phyloP scores from a whole-genome alignment of 2,113 vertebrate genomes.

The Murina feae region DNA sequence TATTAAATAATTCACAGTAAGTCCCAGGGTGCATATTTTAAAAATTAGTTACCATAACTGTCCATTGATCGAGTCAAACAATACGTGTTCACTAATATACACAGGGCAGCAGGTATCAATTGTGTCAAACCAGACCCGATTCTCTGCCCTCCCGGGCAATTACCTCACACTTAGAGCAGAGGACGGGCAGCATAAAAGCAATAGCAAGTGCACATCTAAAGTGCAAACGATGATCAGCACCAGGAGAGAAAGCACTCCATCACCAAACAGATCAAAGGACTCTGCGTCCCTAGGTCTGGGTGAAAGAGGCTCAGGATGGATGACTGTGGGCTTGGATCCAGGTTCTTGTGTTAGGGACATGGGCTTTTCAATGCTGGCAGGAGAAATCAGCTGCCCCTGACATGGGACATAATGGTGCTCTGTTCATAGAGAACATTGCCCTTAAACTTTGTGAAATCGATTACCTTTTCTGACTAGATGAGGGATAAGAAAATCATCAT shows the following conservation, averaged over 20 bases:
- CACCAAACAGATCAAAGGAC: background rate
- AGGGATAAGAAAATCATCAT: background rate
- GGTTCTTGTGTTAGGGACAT: background rate
- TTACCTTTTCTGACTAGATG: background rate
- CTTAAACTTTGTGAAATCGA: background rate
- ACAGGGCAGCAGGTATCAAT: fast-evolving
- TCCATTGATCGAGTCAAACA: background rate
- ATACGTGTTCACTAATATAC: background rate
- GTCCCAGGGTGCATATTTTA: background rate
- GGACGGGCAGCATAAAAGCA: background rate
- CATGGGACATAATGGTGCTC: background rate
- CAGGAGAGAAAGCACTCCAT: background rate
- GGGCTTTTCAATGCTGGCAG: fast-evolving
- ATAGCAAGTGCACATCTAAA: background rate
- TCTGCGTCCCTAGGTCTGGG: too few relatives aligned
- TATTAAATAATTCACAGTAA: background rate
- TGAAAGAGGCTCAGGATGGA: background rate
- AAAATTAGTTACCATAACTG: background rate
- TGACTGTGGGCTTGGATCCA: background rate
- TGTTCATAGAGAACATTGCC: background rate
- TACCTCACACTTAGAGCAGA: background rate
- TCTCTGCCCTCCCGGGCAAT: background rate
- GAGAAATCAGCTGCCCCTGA: background rate
- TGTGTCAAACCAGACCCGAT: background rate
- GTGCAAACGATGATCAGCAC: background rate